Evolutionary conservation across 1,140 invertebrate genomes (phyloP), one percentile per base, ranked within the genome.

Genomic region (Meloidogyne exigua): DNA sequence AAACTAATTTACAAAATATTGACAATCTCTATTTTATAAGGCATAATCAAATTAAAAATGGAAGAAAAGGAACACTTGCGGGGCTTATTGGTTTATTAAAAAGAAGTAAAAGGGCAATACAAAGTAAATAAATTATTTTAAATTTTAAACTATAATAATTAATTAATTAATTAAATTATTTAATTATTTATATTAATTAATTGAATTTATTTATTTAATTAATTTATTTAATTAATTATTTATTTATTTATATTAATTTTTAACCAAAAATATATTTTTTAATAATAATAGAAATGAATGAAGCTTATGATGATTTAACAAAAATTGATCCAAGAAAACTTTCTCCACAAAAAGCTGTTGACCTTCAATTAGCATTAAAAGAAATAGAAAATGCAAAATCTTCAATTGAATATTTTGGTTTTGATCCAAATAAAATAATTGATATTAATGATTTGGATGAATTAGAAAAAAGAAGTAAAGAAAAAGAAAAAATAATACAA

Each of bases 401-500:
- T n/a, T n/a, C 49, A 57, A n/a, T n/a, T 57, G 49, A 57, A 57
- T 18, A 9, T 57, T 57, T 57, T 57, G 49, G 49, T 9, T 57
- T 57, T 57, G 49, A 57, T 57, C n/a, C n/a, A 57, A 57, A 18
- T n/a, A 57, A 57, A 57, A 57, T n/a, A 57, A 57, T 57, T n/a
- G 49, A 57, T 57, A 57, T 57, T n/a, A 57, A 57, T 57, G 49
- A 57, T n/a, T 57, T 57, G 13, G 49, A 57, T 57, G 49, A 57
- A 57, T 57, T 57, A n/a, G 49, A 57, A 57, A 57, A 57, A 7
- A 57, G 5, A 57, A 7, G 18, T 21, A n/a, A n/a, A 57, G 49
- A 57, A n/a, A 57, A 57, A n/a, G 49, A 57, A n/a, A 57, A 57
- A n/a, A n/a, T n/a, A n/a, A 57, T 57, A 57, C 2, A 57, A n/a